Percentiles rank a stretch among this genome's conserved stretches.
phyloP scores from a whole-genome alignment of 2,888 invertebrate genomes.

The Neria commutata region DNA sequence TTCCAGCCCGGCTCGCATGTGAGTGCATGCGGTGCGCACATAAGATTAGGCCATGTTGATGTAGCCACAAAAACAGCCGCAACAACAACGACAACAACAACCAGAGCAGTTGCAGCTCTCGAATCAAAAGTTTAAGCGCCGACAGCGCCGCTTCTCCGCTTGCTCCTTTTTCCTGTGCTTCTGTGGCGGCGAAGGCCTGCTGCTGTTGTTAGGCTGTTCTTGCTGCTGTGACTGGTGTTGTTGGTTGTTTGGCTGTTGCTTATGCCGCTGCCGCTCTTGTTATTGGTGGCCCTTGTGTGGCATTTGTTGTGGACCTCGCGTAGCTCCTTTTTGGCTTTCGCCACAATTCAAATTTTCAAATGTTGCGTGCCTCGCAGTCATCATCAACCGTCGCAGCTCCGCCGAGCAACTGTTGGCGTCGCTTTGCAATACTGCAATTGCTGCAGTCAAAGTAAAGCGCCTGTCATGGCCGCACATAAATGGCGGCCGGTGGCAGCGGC shows the following conservation, averaged over 20 bases:
- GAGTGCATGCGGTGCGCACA: neutral
- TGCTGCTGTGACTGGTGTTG: no score
- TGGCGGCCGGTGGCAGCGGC: no score
- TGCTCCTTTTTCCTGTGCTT: no score
- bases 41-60: constrained; percentile 19
- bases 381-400: constrained; percentile 31
- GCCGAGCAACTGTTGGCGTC: no score
- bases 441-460: constrained; percentile 2
- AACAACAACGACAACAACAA: no score
- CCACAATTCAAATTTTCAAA: constrained; percentile 44
- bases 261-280: constrained; percentile 5
- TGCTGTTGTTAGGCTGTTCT: no score
- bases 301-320: constrained; percentile 22
- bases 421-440: constrained; percentile 27
- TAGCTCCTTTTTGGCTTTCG: constrained; percentile 11
- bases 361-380: constrained; percentile 61
- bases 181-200: no score
- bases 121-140: constrained; percentile 36
- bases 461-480: constrained; percentile 38
- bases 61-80: constrained; percentile 21
- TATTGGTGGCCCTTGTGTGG: constrained; percentile 32
- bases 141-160: constrained; percentile 17
- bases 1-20: neutral
- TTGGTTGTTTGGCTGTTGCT: neutral
- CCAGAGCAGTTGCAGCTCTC: no score